phyloP scores from a whole-genome alignment of 2,113 vertebrate species.

The Hypanus sabinus region DNA sequence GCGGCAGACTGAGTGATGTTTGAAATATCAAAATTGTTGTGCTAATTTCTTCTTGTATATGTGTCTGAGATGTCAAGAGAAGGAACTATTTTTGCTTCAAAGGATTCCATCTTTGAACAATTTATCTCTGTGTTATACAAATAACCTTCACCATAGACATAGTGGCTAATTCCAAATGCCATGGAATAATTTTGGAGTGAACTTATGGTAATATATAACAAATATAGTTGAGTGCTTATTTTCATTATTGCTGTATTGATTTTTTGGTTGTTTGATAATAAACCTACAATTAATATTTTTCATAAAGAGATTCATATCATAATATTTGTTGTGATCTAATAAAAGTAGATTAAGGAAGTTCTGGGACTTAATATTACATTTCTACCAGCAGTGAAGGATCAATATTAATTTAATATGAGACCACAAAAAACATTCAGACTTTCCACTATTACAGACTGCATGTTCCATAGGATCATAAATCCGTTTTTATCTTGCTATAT shows the following conservation, averaged over 20 bases:
- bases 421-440: conserved; percentile 60
- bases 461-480: background rate
- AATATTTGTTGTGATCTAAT: conserved; percentile 52
- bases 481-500: background rate
- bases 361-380: conserved; percentile 63
- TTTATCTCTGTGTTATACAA: conserved; percentile 25
- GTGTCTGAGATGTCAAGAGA: background rate
- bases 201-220: conserved; percentile 29
- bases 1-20: conserved; percentile 49
- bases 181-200: conserved; percentile 18
- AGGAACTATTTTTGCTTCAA: conserved; percentile 34
- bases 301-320: conserved; percentile 25
- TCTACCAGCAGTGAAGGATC: conserved; percentile 68
- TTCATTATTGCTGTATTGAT: conserved; percentile 10
- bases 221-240: conserved; percentile 35
- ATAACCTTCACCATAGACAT: conserved; percentile 24
- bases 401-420: conserved; percentile 82
- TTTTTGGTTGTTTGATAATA: conserved; percentile 32
- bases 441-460: conserved; percentile 21
- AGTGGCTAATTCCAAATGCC: conserved; percentile 26
- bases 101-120: conserved; percentile 31
- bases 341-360: conserved; percentile 69
- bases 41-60: conserved; percentile 43
- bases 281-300: conserved; percentile 36
- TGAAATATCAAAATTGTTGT: conserved; percentile 48